Conservation (phyloP, 2,888 invertebrate genomes). For the Trachelus troglodyta region DNA sequence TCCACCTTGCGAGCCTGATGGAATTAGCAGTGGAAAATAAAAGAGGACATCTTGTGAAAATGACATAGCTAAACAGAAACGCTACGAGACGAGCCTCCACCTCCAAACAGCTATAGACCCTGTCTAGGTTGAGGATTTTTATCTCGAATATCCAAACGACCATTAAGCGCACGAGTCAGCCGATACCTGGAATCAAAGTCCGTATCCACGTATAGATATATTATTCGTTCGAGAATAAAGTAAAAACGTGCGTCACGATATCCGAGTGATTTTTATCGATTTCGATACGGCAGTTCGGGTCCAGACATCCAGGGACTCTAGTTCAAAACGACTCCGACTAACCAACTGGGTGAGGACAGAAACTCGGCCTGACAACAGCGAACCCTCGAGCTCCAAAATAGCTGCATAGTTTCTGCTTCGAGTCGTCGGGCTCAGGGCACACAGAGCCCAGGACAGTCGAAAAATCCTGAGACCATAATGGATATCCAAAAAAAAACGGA, state of each 20-base stretch:
- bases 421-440: neutral
- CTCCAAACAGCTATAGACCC: neutral
- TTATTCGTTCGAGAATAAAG: neutral
- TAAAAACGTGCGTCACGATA: neutral
- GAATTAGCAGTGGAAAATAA: conserved; percentile 6
- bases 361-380: conserved; percentile 41
- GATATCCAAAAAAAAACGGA: neutral
- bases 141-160: neutral
- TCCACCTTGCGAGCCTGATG: conserved; percentile 3
- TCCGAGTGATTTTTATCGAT: neutral
- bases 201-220: neutral
- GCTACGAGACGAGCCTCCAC: neutral
- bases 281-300: neutral
- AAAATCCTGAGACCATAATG: neutral
- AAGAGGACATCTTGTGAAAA: neutral
- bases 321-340: neutral
- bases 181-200: neutral
- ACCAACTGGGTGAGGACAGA: neutral
- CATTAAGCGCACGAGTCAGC: neutral
- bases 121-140: neutral
- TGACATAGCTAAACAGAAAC: neutral
- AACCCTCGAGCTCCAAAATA: conserved; percentile 35
- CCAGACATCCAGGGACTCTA: neutral
- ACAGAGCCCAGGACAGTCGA: neutral
- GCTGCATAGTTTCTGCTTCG: conserved; percentile 8